Evolutionary conservation across 2,888 invertebrate species (phyloP).

Genomic region (Tridacna crocea): DNA sequence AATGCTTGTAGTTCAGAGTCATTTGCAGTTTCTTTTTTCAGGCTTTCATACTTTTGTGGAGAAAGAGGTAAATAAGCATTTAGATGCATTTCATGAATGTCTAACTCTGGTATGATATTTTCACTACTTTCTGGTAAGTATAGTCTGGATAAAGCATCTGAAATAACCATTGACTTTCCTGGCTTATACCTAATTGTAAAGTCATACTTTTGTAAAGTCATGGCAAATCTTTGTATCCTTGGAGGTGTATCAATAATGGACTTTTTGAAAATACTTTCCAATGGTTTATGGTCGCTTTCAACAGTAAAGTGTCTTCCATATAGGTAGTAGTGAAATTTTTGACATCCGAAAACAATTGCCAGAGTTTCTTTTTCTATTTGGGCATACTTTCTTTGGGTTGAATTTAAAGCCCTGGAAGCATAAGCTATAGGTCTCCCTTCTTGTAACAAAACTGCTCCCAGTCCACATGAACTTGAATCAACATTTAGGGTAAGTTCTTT

Average conservation of each 20-base stretch:
- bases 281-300: conserved; percentile 24
- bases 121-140: conserved; percentile 17
- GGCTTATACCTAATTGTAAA: conserved; percentile 47
- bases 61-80: conserved; percentile 36
- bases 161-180: conserved; percentile 45
- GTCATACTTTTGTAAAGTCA: conserved; percentile 49
- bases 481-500: conserved; percentile 37
- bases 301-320: conserved; percentile 32
- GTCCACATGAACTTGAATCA: conserved; percentile 61
- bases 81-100: conserved; percentile 27
- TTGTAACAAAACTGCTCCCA: conserved; percentile 58
- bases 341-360: conserved; percentile 48
- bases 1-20: conserved; percentile 39
- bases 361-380: conserved; percentile 60
- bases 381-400: conserved; percentile 44
- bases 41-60: conserved; percentile 23
- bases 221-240: conserved; percentile 21
- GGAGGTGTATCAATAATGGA: conserved; percentile 31
- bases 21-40: conserved; percentile 32
- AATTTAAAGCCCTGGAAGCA: conserved; percentile 52
- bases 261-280: conserved; percentile 44
- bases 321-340: conserved; percentile 45
- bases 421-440: conserved; percentile 48
- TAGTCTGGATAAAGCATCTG: conserved; percentile 31
- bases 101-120: conserved; percentile 25